Conservation (phyloP, 1,140 invertebrate species). For the Mizuhopecten yessoensis region DNA sequence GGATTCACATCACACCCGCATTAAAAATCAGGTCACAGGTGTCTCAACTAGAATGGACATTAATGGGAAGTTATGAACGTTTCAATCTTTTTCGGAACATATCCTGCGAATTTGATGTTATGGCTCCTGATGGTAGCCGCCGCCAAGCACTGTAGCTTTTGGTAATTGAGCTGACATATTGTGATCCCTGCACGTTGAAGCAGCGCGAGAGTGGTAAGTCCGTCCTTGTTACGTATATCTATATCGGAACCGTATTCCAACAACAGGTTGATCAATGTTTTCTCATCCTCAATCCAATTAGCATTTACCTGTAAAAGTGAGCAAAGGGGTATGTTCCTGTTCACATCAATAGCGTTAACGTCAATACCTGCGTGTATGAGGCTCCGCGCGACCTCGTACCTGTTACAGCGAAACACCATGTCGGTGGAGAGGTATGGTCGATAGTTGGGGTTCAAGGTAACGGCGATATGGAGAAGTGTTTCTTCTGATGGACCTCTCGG, state of each 20-base stretch:
- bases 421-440: background rate
- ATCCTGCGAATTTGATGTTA: background rate
- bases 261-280: background rate
- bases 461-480: background rate
- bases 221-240: background rate
- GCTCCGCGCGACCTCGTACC: background rate
- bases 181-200: background rate
- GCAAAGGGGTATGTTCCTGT: background rate
- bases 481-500: background rate
- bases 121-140: background rate
- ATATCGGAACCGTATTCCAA: background rate
- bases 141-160: background rate
- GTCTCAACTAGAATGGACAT: too few relatives aligned
- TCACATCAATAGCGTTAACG: background rate
- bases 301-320: slow-evolving; percentile 14
- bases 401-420: slow-evolving; percentile 11
- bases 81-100: background rate
- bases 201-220: background rate
- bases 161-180: background rate
- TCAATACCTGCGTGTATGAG: background rate
- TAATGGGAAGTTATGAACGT: background rate
- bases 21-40: too few relatives aligned
- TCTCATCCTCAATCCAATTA: background rate
- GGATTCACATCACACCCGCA: too few relatives aligned
- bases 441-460: background rate